These are phyloP conservation scores for Scortum barcoo DNA, from an alignment of 2,113 vertebrate species.

Conservation along the genomic window DNA sequence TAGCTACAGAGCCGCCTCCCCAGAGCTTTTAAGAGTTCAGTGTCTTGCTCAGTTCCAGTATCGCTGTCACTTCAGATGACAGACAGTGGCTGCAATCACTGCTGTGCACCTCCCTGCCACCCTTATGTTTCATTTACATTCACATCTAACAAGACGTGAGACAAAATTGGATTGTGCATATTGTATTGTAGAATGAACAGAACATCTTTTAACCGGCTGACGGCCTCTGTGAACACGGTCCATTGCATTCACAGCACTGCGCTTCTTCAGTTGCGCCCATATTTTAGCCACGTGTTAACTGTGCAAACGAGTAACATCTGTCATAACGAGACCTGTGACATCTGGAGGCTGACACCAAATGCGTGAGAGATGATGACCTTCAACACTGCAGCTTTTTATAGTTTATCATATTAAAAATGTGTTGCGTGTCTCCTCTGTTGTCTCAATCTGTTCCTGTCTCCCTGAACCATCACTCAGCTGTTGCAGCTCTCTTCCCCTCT, in stretches of 20 bases:
- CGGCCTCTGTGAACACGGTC: constrained; percentile 9
- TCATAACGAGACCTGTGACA: constrained; percentile 41
- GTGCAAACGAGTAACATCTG: constrained; percentile 54
- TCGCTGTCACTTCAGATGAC: constrained; percentile 13
- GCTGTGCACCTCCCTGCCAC: neutral
- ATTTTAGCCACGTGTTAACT: constrained; percentile 45
- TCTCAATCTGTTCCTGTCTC: constrained; percentile 44
- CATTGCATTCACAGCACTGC: neutral
- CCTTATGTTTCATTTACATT: constrained; percentile 19
- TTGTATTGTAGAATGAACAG: constrained; percentile 26
- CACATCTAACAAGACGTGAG: neutral
- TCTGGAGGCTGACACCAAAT: constrained; percentile 55
- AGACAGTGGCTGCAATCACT: neutral
- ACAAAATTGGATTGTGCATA: constrained; percentile 3
- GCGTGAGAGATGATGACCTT: constrained; percentile 42
- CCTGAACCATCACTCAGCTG: constrained; percentile 32
- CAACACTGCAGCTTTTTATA: constrained; percentile 46
- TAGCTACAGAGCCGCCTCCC: neutral
- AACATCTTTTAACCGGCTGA: constrained; percentile 23
- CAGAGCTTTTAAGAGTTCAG: neutral
- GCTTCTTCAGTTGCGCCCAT: constrained; percentile 28
- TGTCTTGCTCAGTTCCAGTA: neutral
- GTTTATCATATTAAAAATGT: constrained; percentile 39
- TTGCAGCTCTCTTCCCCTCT: constrained; percentile 18
- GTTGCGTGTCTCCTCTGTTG: constrained; percentile 15